phyloP scores from a whole-genome alignment of 2,888 invertebrate genomes.

The Spodoptera littoralis region DNA sequence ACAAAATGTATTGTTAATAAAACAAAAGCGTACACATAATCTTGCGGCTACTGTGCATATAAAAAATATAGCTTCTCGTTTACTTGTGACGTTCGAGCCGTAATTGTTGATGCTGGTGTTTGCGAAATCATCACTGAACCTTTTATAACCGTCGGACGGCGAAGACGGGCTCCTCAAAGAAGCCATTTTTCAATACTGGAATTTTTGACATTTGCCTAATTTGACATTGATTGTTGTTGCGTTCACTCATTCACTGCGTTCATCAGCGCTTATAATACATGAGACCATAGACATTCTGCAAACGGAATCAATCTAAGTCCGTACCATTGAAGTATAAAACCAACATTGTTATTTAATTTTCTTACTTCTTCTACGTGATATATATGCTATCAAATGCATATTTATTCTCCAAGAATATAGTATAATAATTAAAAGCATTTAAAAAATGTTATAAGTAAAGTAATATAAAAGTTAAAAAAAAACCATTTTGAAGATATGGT shows the following conservation, averaged over 20 bases:
- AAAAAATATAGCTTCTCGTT: slow-evolving; percentile 82
- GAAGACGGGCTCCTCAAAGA: slow-evolving; percentile 88
- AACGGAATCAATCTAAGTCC: no score
- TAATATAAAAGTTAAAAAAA: no score
- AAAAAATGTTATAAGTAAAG: no score
- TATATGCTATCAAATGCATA: no score
- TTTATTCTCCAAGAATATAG: no score
- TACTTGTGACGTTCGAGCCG: slow-evolving; percentile 90
- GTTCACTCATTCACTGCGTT: slow-evolving; percentile 23
- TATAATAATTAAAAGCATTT: no score
- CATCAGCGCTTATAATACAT: no score
- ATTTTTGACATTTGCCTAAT: slow-evolving; percentile 57
- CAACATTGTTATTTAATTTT: no score
- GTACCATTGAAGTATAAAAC: no score
- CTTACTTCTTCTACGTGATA: no score
- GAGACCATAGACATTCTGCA: no score
- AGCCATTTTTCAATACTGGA: slow-evolving; percentile 86
- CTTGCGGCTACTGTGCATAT: slow-evolving; percentile 84
- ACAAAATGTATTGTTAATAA: slow-evolving; percentile 84
- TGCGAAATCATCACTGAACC: slow-evolving; percentile 90
- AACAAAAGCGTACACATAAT: slow-evolving; percentile 81
- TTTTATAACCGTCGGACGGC: slow-evolving; percentile 90
- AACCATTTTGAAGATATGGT: no score
- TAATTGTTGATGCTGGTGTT: slow-evolving; percentile 89
- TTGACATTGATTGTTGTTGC: slow-evolving; percentile 33